phyloP scores from a whole-genome alignment of 2,113 vertebrate genomes.

The Pollimyrus isidori region DNA sequence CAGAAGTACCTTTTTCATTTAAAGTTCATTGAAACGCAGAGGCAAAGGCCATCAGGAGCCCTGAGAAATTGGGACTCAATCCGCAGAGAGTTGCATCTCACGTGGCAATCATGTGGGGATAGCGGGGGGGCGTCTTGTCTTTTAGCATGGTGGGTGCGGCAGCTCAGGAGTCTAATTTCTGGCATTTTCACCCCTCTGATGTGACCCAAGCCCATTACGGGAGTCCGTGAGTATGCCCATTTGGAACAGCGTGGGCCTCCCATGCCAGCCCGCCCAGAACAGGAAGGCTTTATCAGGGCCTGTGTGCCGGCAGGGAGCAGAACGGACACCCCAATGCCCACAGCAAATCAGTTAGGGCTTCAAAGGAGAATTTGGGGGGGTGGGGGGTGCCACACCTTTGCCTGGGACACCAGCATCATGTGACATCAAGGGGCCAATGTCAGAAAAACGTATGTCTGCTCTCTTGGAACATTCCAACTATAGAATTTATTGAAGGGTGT shows the following conservation, averaged over 20 bases:
- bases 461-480: background rate
- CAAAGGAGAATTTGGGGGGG: background rate
- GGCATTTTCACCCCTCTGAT: constrained; percentile 17
- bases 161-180: constrained; percentile 5
- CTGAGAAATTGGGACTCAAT: background rate
- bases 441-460: background rate
- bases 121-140: background rate
- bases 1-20: background rate
- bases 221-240: background rate
- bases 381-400: background rate
- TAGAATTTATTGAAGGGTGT: background rate
- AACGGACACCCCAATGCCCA: background rate
- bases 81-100: background rate
- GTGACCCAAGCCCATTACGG: constrained; percentile 20
- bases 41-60: background rate
- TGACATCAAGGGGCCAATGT: too few relatives aligned
- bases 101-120: background rate
- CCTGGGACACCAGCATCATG: background rate
- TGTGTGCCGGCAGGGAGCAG: background rate
- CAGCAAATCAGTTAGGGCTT: constrained; percentile 21
- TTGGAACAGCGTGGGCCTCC: background rate
- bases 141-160: background rate
- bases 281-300: background rate
- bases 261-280: background rate
- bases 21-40: background rate